phyloP scores from a whole-genome alignment of 2,797 vertebrate genomes.

The Darevskia nairensis region DNA sequence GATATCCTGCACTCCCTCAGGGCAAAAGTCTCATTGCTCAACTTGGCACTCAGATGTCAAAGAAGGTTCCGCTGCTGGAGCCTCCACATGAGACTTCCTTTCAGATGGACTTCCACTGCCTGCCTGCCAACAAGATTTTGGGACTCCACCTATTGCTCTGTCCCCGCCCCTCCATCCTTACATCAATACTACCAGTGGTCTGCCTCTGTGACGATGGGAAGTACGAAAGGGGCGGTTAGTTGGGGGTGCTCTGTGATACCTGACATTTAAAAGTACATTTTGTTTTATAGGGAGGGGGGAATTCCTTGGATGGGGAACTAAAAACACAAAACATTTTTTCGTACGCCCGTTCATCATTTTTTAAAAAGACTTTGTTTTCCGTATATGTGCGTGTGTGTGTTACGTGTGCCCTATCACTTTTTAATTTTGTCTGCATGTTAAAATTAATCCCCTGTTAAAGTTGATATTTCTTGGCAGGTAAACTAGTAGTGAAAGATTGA shows the following conservation, averaged over 20 bases:
- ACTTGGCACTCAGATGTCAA: neutral
- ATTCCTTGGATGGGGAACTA: neutral
- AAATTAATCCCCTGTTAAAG: conserved; percentile 24
- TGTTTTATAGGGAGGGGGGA: neutral
- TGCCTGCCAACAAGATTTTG: conserved; percentile 12
- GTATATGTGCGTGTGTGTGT: neutral
- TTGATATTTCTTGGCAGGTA: conserved; percentile 21
- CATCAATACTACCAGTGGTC: neutral
- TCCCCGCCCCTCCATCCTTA: neutral
- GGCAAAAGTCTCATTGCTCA: neutral
- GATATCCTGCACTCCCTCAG: neutral
- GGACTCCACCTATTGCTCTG: neutral
- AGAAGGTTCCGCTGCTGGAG: neutral
- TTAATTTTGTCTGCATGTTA: conserved; percentile 36
- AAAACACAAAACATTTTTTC: conserved; percentile 27
- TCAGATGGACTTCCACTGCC: conserved; percentile 4
- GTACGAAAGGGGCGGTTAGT: neutral
- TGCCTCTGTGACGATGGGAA: neutral
- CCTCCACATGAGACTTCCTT: neutral
- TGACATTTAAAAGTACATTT: conserved; percentile 17
- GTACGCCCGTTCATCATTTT: conserved; percentile 19
- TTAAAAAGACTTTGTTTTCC: conserved; percentile 8
- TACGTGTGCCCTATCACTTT: neutral
- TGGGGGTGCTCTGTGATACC: neutral
- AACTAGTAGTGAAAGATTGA: conserved; percentile 20